These are phyloP conservation scores for Tonatia bakeri DNA, from an alignment of 2,113 vertebrate species.

Conservation along the genomic window DNA sequence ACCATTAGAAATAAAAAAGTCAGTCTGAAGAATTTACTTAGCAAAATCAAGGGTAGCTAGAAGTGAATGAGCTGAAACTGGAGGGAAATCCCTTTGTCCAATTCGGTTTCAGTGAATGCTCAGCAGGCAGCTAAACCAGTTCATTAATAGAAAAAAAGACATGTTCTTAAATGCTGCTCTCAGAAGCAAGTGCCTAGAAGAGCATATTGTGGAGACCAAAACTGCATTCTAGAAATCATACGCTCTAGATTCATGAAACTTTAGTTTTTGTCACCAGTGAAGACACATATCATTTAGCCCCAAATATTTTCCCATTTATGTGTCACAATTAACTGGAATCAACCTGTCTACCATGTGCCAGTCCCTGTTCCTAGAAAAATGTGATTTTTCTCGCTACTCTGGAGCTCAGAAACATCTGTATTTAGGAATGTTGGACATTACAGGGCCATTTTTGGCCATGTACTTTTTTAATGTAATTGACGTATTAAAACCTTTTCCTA, in stretches of 20 bases:
- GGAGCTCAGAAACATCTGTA: neutral
- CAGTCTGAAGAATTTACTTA: conserved; percentile 22
- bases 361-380: conserved; percentile 8
- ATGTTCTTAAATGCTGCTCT: neutral
- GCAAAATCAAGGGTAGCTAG: conserved; percentile 32
- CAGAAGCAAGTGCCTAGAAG: neutral
- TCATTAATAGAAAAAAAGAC: conserved; percentile 32
- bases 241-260: neutral
- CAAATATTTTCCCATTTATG: neutral
- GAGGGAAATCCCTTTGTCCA: conserved; percentile 49
- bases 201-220: neutral
- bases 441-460: neutral
- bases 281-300: neutral
- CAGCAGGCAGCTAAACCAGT: conserved; percentile 25
- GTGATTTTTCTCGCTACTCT: neutral
- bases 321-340: neutral
- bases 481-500: neutral
- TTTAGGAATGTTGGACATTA: neutral
- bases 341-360: neutral
- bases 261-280: neutral
- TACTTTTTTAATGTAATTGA: neutral
- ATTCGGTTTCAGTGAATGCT: neutral
- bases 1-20: conserved; percentile 17
- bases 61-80: conserved; percentile 16
- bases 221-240: neutral